Percentiles rank a stretch among this genome's conserved stretches.
phyloP scores from a whole-genome alignment of 2,797 vertebrate genomes.

The Falco cherrug region DNA sequence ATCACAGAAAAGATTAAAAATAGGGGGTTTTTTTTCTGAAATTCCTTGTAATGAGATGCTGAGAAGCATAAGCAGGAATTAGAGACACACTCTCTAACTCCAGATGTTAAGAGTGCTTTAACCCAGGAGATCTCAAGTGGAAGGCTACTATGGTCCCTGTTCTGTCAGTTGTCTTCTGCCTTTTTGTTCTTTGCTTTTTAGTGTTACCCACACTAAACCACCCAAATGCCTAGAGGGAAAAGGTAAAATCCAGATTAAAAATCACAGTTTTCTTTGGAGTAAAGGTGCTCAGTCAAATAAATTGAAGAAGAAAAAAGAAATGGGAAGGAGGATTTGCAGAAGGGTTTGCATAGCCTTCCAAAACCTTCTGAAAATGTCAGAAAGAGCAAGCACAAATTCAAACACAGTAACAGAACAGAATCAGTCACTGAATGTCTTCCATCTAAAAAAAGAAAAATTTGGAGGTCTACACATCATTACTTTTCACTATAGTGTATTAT shows the following conservation, averaged over 20 bases:
- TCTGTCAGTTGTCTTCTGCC: neutral
- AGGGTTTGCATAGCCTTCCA: neutral
- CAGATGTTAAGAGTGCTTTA: neutral
- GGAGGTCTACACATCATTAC: neutral
- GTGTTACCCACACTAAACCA: neutral
- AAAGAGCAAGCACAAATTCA: neutral
- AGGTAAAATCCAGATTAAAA: neutral
- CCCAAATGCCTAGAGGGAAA: neutral
- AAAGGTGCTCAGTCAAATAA: neutral
- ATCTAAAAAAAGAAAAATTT: neutral
- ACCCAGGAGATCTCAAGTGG: neutral
- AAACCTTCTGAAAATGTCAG: neutral
- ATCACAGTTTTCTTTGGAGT: neutral
- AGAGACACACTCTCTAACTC: neutral
- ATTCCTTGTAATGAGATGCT: neutral
- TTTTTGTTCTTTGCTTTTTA: neutral
- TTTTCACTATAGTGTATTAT: neutral
- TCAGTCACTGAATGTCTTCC: neutral
- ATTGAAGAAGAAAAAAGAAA: neutral
- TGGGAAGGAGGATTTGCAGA: neutral
- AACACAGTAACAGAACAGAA: neutral
- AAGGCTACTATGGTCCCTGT: neutral
- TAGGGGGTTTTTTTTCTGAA: neutral
- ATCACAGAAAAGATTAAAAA: neutral
- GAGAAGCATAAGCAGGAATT: neutral